Conservation (phyloP, 2,113 vertebrate species). For the Sceloporus tristichus region DNA sequence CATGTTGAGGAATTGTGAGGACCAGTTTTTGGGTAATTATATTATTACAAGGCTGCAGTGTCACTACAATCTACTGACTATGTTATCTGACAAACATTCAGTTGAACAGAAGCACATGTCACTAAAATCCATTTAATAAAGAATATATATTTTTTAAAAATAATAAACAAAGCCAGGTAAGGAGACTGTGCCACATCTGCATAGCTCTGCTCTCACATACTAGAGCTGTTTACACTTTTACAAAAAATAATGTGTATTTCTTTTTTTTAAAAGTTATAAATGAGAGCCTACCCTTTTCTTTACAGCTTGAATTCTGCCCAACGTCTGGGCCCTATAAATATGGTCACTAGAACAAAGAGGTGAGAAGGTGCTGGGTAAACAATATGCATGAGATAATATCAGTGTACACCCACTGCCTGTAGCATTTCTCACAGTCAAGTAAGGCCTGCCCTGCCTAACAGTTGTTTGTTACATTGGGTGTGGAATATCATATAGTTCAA, state of each 20-base stretch:
- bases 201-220: background rate
- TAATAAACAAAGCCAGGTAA: background rate
- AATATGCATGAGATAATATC: background rate
- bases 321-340: background rate
- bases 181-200: background rate
- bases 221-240: background rate
- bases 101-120: background rate
- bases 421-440: constrained; percentile 34
- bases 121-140: background rate
- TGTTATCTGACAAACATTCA: background rate
- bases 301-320: too few species aligned
- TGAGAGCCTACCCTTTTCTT: background rate
- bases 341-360: constrained; percentile 2
- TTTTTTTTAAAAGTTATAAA: background rate
- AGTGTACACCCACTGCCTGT: constrained; percentile 42
- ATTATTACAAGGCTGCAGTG: background rate
- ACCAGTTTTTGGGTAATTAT: background rate
- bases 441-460: background rate
- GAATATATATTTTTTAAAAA: too few species aligned
- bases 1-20: too few species aligned
- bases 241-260: background rate
- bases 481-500: background rate
- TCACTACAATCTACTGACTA: too few species aligned
- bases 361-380: constrained; percentile 47
- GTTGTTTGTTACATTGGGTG: constrained; percentile 28